Evolutionary conservation across 2,888 invertebrate species (phyloP).

Genomic region (Apoda limacodes): DNA sequence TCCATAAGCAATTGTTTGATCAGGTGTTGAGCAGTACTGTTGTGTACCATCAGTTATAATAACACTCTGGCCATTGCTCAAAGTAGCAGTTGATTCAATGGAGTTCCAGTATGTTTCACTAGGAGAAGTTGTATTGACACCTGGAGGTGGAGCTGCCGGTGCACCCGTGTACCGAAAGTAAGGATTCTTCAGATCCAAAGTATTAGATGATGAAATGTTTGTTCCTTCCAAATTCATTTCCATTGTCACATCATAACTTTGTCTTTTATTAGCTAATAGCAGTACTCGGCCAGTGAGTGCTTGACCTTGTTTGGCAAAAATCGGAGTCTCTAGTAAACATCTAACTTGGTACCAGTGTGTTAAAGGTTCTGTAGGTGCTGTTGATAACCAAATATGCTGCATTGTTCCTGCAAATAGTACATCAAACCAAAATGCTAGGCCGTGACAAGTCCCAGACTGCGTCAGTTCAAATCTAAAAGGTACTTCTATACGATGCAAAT

Average conservation of each 20-base stretch:
- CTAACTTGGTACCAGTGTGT: constrained; percentile 99
- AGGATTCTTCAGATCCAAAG: constrained; percentile 97
- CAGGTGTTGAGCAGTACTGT: constrained; percentile 53
- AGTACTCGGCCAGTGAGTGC: constrained; percentile 87
- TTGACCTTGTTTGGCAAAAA: constrained; percentile 96
- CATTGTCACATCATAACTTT: constrained; percentile 99
- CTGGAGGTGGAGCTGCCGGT: constrained; percentile 92
- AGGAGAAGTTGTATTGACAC: constrained; percentile 90
- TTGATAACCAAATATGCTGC: constrained; percentile 96
- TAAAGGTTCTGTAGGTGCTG: constrained; percentile 96
- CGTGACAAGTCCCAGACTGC: constrained; percentile 95
- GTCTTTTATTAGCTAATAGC: constrained; percentile 93
- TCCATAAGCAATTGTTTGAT: constrained; percentile 46
- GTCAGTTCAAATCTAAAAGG: constrained; percentile 93
- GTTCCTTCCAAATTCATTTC: constrained; percentile 93
- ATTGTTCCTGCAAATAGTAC: constrained; percentile 93
- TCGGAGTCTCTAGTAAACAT: constrained; percentile 92
- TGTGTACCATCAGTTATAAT: constrained; percentile 52
- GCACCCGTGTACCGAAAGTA: constrained; percentile 97
- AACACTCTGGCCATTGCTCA: constrained; percentile 55
- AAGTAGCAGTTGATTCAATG: constrained; percentile 77
- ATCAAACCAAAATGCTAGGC: constrained; percentile 99
- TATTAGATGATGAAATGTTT: constrained; percentile 83
- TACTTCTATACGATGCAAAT: constrained; percentile 95
- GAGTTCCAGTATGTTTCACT: constrained; percentile 94